Conservation (phyloP, 2,113 vertebrate genomes). For the Planiliza haematocheilus region DNA sequence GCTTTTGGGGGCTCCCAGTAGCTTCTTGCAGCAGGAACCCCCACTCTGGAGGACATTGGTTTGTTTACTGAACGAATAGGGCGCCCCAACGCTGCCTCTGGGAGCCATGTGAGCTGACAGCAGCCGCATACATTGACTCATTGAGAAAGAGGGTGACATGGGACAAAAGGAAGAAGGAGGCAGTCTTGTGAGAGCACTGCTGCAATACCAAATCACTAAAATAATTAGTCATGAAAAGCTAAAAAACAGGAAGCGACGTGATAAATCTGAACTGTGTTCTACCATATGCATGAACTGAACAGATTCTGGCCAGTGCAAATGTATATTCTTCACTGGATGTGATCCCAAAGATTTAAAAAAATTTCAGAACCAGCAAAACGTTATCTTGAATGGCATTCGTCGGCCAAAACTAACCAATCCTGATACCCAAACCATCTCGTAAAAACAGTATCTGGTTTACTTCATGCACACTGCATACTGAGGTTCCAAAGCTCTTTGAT, state of each 20-base stretch:
- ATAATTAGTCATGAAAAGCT: slow-evolving; percentile 52
- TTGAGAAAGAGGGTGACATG: slow-evolving; percentile 47
- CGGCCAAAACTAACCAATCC: slow-evolving; percentile 16
- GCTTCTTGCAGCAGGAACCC: slow-evolving; percentile 39
- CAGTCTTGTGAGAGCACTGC: slow-evolving; percentile 51
- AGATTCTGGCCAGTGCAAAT: slow-evolving; percentile 23
- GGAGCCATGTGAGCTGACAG: slow-evolving; percentile 70
- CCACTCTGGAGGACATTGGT: slow-evolving; percentile 43
- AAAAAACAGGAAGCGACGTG: slow-evolving; percentile 43
- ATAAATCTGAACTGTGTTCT: slow-evolving; percentile 40
- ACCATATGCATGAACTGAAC: slow-evolving; percentile 16
- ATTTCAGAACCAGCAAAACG: neutral
- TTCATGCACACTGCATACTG: slow-evolving; percentile 22
- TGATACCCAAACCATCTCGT: slow-evolving; percentile 49
- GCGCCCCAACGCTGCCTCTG: slow-evolving; percentile 35
- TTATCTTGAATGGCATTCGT: slow-evolving; percentile 13
- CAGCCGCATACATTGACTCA: slow-evolving; percentile 54
- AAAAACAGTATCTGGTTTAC: slow-evolving; percentile 17
- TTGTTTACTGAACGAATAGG: slow-evolving; percentile 66
- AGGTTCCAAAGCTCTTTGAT: slow-evolving; percentile 65
- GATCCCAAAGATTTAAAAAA: slow-evolving; percentile 28
- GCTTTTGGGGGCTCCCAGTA: slow-evolving; percentile 32
- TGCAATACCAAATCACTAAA: slow-evolving; percentile 48
- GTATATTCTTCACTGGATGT: slow-evolving; percentile 32
- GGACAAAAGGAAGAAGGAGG: slow-evolving; percentile 57